Evolutionary conservation across 2,888 invertebrate species (phyloP).

Genomic region (Vandiemenella viatica): DNA sequence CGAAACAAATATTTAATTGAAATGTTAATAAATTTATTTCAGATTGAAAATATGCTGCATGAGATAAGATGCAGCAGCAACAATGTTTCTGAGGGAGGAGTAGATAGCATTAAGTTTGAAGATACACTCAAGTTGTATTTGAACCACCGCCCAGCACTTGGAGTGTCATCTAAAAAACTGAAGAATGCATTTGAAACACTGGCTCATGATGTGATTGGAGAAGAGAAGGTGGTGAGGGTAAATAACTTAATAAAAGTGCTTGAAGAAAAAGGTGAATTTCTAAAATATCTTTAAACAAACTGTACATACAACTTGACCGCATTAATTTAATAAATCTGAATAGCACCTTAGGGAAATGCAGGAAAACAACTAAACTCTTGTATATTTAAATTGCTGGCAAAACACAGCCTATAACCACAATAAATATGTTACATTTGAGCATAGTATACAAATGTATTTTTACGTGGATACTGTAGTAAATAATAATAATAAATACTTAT

Average conservation of each 20-base stretch:
- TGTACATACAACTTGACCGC: background rate
- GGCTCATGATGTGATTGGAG: constrained; percentile 22
- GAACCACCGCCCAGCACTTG: constrained; percentile 47
- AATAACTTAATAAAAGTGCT: constrained; percentile 33
- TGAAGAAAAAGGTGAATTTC: constrained; percentile 23
- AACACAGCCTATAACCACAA: too few relatives aligned
- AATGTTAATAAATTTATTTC: too few relatives aligned
- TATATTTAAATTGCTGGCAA: too few relatives aligned
- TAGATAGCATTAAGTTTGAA: constrained; percentile 43
- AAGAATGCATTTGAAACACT: constrained; percentile 34
- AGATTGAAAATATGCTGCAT: constrained; percentile 43
- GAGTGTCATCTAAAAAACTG: constrained; percentile 33
- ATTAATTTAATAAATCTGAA: too few relatives aligned
- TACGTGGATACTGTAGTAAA: too few relatives aligned
- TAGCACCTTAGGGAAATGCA: too few relatives aligned
- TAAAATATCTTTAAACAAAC: background rate
- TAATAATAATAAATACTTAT: too few relatives aligned
- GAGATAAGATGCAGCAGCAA: constrained; percentile 37
- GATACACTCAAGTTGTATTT: constrained; percentile 48
- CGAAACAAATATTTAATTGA: too few relatives aligned
- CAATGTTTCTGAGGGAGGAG: constrained; percentile 38
- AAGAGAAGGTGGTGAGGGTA: constrained; percentile 24
- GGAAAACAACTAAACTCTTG: too few relatives aligned
- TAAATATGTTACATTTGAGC: too few relatives aligned
- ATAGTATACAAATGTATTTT: too few relatives aligned